Conservation (phyloP, 2,888 invertebrate genomes). For the Syrphus vitripennis region DNA sequence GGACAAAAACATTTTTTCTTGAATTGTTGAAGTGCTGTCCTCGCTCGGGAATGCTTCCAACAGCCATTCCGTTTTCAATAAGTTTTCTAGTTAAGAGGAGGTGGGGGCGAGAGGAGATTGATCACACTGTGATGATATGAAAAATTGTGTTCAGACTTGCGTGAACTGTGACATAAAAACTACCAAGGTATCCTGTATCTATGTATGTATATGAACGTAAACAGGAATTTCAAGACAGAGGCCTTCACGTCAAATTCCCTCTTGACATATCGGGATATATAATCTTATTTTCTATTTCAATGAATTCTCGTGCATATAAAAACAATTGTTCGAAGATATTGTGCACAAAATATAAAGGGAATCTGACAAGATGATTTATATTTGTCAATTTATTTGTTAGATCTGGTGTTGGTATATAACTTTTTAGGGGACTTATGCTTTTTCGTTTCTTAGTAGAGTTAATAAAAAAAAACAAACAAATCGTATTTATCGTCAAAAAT, state of each 20-base stretch:
- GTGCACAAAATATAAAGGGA: too few relatives aligned
- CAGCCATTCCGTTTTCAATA: background rate
- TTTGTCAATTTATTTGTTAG: background rate
- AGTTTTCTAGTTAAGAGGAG: background rate
- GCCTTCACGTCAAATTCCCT: background rate
- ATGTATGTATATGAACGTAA: background rate
- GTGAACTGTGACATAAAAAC: background rate
- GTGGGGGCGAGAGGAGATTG: background rate
- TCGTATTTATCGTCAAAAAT: background rate
- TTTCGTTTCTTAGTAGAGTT: background rate
- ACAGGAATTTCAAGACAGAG: background rate
- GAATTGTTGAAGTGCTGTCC: background rate
- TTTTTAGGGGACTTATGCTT: background rate
- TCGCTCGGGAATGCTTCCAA: background rate
- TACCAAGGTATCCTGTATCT: background rate
- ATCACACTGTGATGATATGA: background rate
- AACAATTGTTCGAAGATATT: conserved; percentile 3
- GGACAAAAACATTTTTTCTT: background rate
- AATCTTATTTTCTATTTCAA: conserved; percentile 16
- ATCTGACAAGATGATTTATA: conserved; percentile 3
- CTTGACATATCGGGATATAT: background rate
- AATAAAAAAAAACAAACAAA: background rate
- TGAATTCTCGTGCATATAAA: background rate
- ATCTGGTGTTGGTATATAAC: too few relatives aligned
- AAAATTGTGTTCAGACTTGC: background rate